Base-by-base conservation (phyloP, 2,113 vertebrate species). In the Leptobrachium ailaonicum region DNA sequence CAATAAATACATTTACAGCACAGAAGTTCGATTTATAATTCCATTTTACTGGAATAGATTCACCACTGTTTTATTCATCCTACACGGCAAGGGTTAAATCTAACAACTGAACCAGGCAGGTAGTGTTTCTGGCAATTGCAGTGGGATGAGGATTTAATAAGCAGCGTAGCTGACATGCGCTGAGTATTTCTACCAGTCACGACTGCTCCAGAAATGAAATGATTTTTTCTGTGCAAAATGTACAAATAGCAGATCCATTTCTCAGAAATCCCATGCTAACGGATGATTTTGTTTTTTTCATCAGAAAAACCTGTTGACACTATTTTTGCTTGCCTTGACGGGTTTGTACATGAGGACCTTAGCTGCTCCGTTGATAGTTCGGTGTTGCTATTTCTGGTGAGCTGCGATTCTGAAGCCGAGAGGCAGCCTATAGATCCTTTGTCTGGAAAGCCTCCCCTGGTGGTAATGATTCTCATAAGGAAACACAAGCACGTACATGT, bases 231-330 rank as follows among this genome's bases (percentile, higher is more conserved):
- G 13, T 20, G 20, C 2, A 58, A 12, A n/a, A 44, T 64, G 20
- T 12, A 71, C 11, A 62, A 53, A 71, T 62, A 78, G 8, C 20
- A 79, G 45, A 66, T 32, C 41, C 70, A 78, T 79, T 32, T 73
- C 77, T 72, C 32, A 12, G 63, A 66, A 77, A 54, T 41, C 44
- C 4, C 69, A 41, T 10, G 9, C 44, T 7, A 42, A 63, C 54
- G 10, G 13, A 10, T 60, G 56, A 45, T 41, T 71, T 32, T 1
- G 20, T 32, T 32, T 32, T 32, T 32, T 50, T 44, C 71, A 10
- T 70, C 67, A 32, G 68, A 14, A 54, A 41, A n/a, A 41, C 56
- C 40, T 79, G 77, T 66, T 79, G 60, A 71, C 44, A 62, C 58
- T 44, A 42, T 44, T 73, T 58, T 41, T 72, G 6, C 12, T 58